Evolutionary conservation across 2,113 vertebrate genomes (phyloP), one percentile per base, ranked within the genome.

Genomic region (Antigone vipio): DNA sequence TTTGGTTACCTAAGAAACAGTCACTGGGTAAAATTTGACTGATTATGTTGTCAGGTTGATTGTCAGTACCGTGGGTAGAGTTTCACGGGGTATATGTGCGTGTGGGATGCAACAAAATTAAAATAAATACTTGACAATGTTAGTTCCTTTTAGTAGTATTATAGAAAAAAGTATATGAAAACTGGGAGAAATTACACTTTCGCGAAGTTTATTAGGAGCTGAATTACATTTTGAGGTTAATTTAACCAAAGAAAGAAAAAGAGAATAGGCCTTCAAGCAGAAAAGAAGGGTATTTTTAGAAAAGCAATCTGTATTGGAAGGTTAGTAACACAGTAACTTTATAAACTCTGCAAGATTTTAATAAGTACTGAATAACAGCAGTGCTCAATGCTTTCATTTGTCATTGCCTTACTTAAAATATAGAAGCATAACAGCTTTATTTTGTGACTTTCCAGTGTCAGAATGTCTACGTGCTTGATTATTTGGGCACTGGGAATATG

Each of bases 31-130:
- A 92, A 93, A 62, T 89, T 60, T 95, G 88, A 94, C 89, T 97
- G 95, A 97, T 93, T 94, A 63, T 71, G 38, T 88, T 97, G 94
- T 96, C 96, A 97, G 66, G 69, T 94, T 97, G 96, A 97, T 96
- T 97, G 97, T 91, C 97, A 97, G 69, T 24, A 60, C 63, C 0
- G 91, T 96, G 95, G 93, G 96, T 80, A 85, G 95, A 77, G 44
- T 91, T 95, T 75, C 82, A 82, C 38, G 56, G 78, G 78, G 82
- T 94, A 45, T 55, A 62, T 52, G 49, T 69, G 40, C 9, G 11
- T 47, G 95, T 76, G 44, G 88, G 94, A 86, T 59, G 81, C 32
- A 83, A 72, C 85, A 92, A 86, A 69, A 9, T 50, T 95, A 84
- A 93, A 91, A 96, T 68, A 95, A 97, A 96, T 72, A 82, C 92